Conservation (phyloP, 2,888 invertebrate species). For the Caenorhabditis sp. region DNA sequence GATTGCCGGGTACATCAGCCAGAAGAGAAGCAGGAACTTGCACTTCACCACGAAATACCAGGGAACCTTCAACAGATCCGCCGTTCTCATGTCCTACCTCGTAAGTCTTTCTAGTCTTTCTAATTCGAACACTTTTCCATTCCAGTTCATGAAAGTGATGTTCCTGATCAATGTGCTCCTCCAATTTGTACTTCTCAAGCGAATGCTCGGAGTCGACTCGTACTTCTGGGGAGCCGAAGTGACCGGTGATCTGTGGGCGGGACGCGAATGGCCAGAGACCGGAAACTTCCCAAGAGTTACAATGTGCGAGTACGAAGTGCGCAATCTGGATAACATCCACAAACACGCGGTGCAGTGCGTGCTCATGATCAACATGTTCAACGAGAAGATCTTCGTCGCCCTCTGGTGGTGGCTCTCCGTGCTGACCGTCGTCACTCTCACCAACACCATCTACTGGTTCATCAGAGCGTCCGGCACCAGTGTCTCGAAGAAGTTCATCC, state of each 20-base stretch:
- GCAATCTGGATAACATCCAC: constrained; percentile 78
- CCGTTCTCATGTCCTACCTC: constrained; percentile 65
- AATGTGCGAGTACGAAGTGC: constrained; percentile 78
- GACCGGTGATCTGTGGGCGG: constrained; percentile 69
- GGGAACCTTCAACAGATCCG: constrained; percentile 32
- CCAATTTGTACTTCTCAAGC: constrained; percentile 76
- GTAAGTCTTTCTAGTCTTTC: constrained; percentile 49
- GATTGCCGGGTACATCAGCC: constrained; percentile 68
- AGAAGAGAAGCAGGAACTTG: constrained; percentile 55
- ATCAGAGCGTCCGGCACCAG: constrained; percentile 52
- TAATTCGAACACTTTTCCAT: constrained; percentile 13
- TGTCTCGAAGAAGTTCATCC: constrained; percentile 57
- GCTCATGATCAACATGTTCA: constrained; percentile 78
- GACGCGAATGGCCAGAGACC: constrained; percentile 78
- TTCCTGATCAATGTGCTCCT: constrained; percentile 75
- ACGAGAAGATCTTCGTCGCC: constrained; percentile 76
- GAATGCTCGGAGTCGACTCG: constrained; percentile 75
- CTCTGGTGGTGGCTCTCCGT: constrained; percentile 78
- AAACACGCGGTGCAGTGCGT: constrained; percentile 79
- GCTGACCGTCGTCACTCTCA: constrained; percentile 65
- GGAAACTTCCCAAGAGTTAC: constrained; percentile 78
- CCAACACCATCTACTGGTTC: constrained; percentile 69
- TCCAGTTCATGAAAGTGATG: constrained; percentile 73
- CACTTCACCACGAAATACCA: constrained; percentile 41
- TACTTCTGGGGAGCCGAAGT: constrained; percentile 77